Base-by-base conservation (phyloP, 2,888 invertebrate genomes). In the Diarsia rubi region DNA sequence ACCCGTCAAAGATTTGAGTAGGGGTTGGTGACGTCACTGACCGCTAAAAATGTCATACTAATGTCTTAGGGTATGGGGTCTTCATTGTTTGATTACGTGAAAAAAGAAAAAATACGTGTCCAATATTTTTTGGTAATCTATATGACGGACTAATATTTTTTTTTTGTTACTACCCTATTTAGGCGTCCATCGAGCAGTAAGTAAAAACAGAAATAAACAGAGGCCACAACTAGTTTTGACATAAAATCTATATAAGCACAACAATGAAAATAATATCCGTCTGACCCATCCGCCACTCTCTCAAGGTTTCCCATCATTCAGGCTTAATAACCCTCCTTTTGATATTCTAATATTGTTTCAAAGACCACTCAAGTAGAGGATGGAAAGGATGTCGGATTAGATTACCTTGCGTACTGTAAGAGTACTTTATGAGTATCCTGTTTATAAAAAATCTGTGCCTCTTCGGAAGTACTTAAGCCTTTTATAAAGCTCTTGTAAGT, bases 281-380 rank as follows among this genome's bases (percentile, higher is more conserved):
- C 19, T 59, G 24, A 27, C 24, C 11, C 21, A 31, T 37, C 37
- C 37, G 37, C 19, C 49, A 37, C 24, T 37, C 73, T 67, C 19
- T 68, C 21, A 75, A 64, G 54, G 11, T 66, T 59, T 54, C 11
- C 62, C 73, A 87, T 81, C 72, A 78, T 85, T 85, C 77, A 79
- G 45, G 65, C 83, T 73, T 78, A 80, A 78, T 86, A 72, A 65
- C 57, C 63, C 64, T 62, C 77, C 75, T 79, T 82, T 68, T 78
- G 59, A 82, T 80, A 81, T 84, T 79, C 62, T 73, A 77, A 84
- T 82, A 78, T 73, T 79, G 74, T 71, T 79, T 67, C 73, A 37
- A 81, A 76, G n/a, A 66, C 66, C 76, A 77, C 84, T 84, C 77
- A 77, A 68, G 70, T 73, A 81, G 79, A 74, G 81, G 79, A 88